Evolutionary conservation across 2,888 invertebrate species (phyloP), one percentile per base, ranked within the genome.

Genomic region (Lasioglossum lativentre): DNA sequence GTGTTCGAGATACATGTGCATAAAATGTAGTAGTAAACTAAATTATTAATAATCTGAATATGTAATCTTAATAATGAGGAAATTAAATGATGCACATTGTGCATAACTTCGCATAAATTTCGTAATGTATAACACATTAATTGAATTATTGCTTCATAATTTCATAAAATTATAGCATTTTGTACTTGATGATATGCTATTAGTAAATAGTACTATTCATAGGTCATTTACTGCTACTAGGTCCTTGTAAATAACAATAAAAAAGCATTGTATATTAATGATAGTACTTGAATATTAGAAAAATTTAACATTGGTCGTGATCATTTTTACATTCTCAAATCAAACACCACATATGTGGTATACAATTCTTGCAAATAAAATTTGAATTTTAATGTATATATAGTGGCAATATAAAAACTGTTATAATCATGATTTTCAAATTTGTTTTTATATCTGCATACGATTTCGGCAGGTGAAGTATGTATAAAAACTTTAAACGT

Each of bases 41-140:
- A 85, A 85, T 88, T 86, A 82, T 90, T 75, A 59, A 74, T 78
- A 82, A 82, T 86, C 82, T 83, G 85, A 87, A 40, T 74, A 75
- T 79, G 90, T 87, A 92, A 92, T 93, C 91, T 92, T 92, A 92
- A 88, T 91, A 68, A 80, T 66, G 75, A 74, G 72, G 70, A 81
- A 83, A 77, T 78, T 73, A 70, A 86, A 75, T 89, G 66, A 59
- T 87, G 70, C 70, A 68, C 34, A 72, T 79, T 78, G 73, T 78
- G 81, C 80, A 81, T 85, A 83, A 77, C 84, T 45, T 78, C 74
- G 76, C 38, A 81, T 78, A 56, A 56, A 83, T n/a, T 56, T 80
- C 80, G 30, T 71, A 63, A 75, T 77, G 73, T 83, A 83, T 45
- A 73, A 89, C 80, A 82, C 74, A 79, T 84, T 78, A 42, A 78